phyloP scores from a whole-genome alignment of 2,113 vertebrate species.

The Calidris pugnax region DNA sequence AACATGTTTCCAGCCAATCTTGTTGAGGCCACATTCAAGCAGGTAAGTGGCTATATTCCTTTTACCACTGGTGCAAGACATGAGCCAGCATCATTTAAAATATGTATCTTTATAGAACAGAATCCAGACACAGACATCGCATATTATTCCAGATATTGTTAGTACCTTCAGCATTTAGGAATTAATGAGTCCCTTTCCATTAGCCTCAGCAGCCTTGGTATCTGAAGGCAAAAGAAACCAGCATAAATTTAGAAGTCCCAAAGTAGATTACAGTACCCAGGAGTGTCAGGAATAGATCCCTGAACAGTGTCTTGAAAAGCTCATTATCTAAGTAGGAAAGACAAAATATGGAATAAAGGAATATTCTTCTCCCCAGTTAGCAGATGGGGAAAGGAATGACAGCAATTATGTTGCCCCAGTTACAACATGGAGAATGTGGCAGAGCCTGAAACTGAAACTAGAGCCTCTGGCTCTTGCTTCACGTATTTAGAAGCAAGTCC shows the following conservation, averaged over 20 bases:
- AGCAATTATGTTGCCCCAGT: neutral
- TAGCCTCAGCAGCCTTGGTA: neutral
- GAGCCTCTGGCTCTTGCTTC: neutral
- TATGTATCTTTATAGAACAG: neutral
- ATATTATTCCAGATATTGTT: neutral
- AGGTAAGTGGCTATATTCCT: slow-evolving; percentile 77
- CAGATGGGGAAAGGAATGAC: neutral
- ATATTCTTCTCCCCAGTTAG: neutral
- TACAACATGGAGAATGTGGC: neutral
- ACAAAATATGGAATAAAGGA: neutral
- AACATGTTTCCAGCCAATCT: slow-evolving; percentile 99
- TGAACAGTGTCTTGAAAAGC: neutral
- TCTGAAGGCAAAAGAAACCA: neutral
- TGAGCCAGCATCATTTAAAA: neutral
- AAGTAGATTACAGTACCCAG: neutral
- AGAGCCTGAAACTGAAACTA: neutral
- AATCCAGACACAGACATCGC: neutral
- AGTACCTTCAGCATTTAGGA: neutral
- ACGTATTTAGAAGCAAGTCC: neutral
- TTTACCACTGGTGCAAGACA: neutral
- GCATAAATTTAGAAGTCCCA: neutral
- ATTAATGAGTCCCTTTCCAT: neutral
- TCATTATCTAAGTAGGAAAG: neutral
- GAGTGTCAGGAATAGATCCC: neutral
- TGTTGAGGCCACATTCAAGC: slow-evolving; percentile 97